These are phyloP conservation scores for Tachysurus fulvidraco DNA, from an alignment of 2,113 vertebrate genomes.

Conservation along the genomic window DNA sequence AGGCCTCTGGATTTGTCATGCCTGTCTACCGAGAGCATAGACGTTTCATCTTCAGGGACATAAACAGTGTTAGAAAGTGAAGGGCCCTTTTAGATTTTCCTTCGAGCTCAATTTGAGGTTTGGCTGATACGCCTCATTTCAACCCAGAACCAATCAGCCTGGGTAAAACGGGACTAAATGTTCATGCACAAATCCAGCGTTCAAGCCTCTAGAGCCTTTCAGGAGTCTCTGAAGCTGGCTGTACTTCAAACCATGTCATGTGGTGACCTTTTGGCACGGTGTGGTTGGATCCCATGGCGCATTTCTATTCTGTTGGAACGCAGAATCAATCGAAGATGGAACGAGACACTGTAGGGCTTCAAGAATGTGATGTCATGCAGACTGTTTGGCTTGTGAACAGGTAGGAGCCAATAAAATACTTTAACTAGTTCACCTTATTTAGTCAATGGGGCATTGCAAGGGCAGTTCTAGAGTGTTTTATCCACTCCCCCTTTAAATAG, in stretches of 20 bases:
- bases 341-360: neutral
- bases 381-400: neutral
- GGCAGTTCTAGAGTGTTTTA: neutral
- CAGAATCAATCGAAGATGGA: slow-evolving; percentile 16
- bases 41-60: neutral
- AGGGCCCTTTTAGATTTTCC: neutral
- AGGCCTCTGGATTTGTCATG: slow-evolving; percentile 14
- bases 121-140: slow-evolving; percentile 8
- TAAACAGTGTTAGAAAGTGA: slow-evolving; percentile 10
- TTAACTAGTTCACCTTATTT: neutral
- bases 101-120: slow-evolving; percentile 19
- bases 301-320: neutral
- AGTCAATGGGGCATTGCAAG: neutral
- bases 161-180: neutral
- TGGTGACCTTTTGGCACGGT: neutral
- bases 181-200: neutral
- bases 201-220: neutral
- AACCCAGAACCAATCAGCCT: slow-evolving; percentile 18
- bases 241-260: neutral
- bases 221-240: neutral
- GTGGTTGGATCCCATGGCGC: neutral
- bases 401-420: neutral
- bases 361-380: slow-evolving; percentile 3
- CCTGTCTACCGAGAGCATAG: slow-evolving; percentile 1
- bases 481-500: neutral